phyloP scores from a whole-genome alignment of 2,113 vertebrate species.

The Cavia porcellus region DNA sequence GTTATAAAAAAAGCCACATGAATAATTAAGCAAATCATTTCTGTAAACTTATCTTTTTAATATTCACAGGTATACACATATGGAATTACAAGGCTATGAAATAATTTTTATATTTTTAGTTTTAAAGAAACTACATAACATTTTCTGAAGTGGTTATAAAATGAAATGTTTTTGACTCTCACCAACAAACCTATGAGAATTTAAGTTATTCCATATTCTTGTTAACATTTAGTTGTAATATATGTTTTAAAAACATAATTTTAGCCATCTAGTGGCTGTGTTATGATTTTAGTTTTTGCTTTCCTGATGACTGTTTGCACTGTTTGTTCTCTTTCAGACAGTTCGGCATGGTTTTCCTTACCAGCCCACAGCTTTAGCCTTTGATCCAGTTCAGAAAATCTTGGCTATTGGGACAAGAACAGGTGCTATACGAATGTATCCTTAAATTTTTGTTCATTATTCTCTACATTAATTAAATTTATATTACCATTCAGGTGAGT shows the following conservation, averaged over 20 bases:
- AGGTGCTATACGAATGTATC: constrained; percentile 99
- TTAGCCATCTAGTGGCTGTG: neutral
- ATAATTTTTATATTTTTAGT: neutral
- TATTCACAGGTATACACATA: neutral
- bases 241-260: constrained; percentile 21
- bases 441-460: constrained; percentile 87
- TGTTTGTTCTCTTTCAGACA: constrained; percentile 91
- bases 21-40: constrained; percentile 13
- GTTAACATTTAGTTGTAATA: neutral
- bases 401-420: constrained; percentile 96
- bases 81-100: neutral
- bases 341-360: constrained; percentile 98
- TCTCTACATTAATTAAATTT: constrained; percentile 53
- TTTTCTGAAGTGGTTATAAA: constrained; percentile 36
- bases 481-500: constrained; percentile 80
- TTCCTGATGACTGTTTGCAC: constrained; percentile 56
- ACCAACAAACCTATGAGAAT: neutral
- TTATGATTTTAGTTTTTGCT: constrained; percentile 47
- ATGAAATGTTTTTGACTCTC: neutral
- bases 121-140: neutral
- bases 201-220: neutral
- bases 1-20: neutral
- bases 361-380: constrained; percentile 96
- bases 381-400: constrained; percentile 99
- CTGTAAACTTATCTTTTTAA: neutral